phyloP scores from a whole-genome alignment of 2,888 invertebrate species.

The Alviniconcha strummeri region DNA sequence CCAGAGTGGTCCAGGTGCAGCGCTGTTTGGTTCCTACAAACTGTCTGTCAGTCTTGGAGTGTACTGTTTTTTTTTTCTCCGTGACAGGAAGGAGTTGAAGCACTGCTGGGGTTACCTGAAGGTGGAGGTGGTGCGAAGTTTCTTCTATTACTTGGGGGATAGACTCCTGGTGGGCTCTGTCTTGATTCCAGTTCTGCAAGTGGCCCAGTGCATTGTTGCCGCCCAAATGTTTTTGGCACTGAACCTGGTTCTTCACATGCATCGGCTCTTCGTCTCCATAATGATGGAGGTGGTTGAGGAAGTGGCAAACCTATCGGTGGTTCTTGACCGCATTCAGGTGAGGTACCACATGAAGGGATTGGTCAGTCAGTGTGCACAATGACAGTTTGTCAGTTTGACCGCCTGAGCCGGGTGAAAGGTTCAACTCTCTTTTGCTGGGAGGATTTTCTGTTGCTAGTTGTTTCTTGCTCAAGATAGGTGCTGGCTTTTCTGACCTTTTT shows the following conservation, averaged over 20 bases:
- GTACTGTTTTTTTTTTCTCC: no score
- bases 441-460: neutral
- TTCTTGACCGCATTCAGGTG: neutral
- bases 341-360: neutral
- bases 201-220: neutral
- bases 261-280: neutral
- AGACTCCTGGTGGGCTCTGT: slow-evolving; percentile 19
- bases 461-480: neutral
- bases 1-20: no score
- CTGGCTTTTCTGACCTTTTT: neutral
- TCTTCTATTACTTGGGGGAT: slow-evolving; percentile 24
- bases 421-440: no score
- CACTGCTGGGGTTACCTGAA: slow-evolving; percentile 14
- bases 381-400: no score
- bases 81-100: slow-evolving; percentile 25
- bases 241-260: neutral
- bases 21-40: no score
- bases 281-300: neutral
- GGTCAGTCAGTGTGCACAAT: neutral
- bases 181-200: slow-evolving; percentile 3
- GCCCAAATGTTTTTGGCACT: neutral
- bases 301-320: neutral
- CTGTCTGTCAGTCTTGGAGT: no score
- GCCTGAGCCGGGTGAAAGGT: no score
- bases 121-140: slow-evolving; percentile 22